Evolutionary conservation across 2,113 vertebrate species (phyloP).

Genomic region (Canis aureus): DNA sequence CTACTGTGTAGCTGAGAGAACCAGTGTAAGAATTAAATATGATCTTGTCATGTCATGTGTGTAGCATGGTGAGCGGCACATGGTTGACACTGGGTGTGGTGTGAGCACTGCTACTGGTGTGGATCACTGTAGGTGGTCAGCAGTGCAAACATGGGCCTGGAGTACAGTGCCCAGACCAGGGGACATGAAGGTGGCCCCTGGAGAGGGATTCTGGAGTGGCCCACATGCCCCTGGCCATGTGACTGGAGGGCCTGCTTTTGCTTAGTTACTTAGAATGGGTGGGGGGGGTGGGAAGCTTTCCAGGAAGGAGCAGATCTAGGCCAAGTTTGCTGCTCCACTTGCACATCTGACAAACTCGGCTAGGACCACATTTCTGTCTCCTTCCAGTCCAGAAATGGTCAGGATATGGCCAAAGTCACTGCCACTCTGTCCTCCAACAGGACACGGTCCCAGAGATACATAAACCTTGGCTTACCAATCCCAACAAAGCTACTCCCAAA

Average conservation of each 20-base stretch:
- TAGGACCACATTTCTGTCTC: background rate
- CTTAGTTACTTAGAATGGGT: background rate
- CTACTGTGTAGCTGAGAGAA: background rate
- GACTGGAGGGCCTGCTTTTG: background rate
- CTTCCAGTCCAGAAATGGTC: background rate
- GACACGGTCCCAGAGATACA: background rate
- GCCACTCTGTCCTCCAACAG: background rate
- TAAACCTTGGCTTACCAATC: background rate
- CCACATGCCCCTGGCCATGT: background rate
- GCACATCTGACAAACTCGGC: background rate
- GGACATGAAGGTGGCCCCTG: background rate
- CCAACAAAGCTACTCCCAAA: background rate
- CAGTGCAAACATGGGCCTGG: too few relatives aligned
- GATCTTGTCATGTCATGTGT: rapidly evolving
- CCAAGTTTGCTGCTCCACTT: background rate
- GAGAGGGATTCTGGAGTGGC: background rate
- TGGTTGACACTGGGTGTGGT: rapidly evolving
- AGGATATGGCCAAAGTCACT: background rate
- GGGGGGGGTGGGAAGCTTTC: background rate
- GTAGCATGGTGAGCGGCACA: rapidly evolving
- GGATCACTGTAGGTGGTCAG: background rate
- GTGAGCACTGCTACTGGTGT: too few relatives aligned
- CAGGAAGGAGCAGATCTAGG: background rate
- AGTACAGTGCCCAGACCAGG: background rate
- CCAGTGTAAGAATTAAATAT: background rate